Evolutionary conservation across 1,140 invertebrate species (phyloP).

Genomic region (Heliconius nattereri): DNA sequence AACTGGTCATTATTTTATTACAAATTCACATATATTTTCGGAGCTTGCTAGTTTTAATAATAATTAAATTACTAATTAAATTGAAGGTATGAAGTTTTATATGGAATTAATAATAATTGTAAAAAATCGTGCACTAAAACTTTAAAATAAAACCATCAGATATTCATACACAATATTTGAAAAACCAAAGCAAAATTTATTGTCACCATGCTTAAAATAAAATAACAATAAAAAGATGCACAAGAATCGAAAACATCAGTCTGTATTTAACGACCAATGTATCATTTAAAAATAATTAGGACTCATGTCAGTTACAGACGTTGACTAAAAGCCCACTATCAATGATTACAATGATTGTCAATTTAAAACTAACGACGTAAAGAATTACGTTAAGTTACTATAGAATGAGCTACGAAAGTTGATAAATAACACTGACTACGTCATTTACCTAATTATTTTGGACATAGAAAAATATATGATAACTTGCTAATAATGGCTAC

Average conservation of each 20-base stretch:
- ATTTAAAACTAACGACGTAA: conserved; percentile 18
- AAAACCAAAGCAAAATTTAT: conserved; percentile 13
- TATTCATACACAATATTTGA: not conserved
- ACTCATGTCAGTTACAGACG: conserved; percentile 31
- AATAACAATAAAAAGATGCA: conserved; percentile 27
- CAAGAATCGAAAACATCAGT: conserved; percentile 36
- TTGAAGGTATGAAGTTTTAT: too few species aligned
- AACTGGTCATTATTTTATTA: too few species aligned
- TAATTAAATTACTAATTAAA: too few species aligned
- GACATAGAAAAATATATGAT: not conserved
- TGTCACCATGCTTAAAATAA: conserved; percentile 37
- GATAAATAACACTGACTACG: conserved; percentile 6
- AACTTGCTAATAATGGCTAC: not conserved
- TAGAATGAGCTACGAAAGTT: conserved; percentile 4
- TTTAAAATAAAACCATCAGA: not conserved
- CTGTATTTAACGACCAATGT: conserved; percentile 30
- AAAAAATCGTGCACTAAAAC: not conserved
- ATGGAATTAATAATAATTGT: too few species aligned
- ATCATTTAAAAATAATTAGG: conserved; percentile 34
- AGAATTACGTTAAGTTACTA: conserved; percentile 20
- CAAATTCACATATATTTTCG: too few species aligned
- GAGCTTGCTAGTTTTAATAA: too few species aligned
- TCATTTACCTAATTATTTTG: not conserved
- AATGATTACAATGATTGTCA: conserved; percentile 18
- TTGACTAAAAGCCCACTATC: conserved; percentile 20